These are phyloP conservation scores for Lophura nycthemera DNA, from an alignment of 2,113 vertebrate genomes.

Conservation along the genomic window DNA sequence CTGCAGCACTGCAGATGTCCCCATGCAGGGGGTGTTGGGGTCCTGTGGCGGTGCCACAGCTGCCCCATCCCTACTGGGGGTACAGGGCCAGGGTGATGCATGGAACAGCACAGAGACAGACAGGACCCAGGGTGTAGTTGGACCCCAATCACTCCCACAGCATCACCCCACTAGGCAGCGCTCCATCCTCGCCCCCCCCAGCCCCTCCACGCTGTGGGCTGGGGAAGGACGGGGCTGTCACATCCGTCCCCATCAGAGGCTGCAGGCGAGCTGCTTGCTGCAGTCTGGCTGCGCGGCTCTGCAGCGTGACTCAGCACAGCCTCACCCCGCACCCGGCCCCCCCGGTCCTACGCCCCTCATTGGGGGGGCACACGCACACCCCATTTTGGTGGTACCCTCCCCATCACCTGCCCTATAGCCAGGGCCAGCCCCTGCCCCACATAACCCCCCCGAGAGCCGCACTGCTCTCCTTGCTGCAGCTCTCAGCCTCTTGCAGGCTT, in stretches of 20 bases:
- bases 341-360: background rate
- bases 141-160: background rate
- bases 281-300: conserved; percentile 57
- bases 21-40: background rate
- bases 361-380: background rate
- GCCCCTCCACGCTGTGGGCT: background rate
- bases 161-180: background rate
- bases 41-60: background rate
- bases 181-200: background rate
- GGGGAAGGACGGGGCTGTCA: conserved; percentile 22
- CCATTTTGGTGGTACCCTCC: background rate
- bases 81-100: accelerated
- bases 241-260: background rate
- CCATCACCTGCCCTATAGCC: background rate
- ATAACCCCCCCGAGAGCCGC: background rate
- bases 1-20: background rate
- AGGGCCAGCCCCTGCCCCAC: background rate
- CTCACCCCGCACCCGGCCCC: background rate
- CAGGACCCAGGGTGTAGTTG: accelerated
- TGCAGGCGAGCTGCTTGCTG: conserved; percentile 31
- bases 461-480: background rate
- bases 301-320: conserved; percentile 75
- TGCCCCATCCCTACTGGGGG: background rate
- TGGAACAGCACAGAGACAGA: accelerated
- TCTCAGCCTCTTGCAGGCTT: accelerated